Conservation (phyloP, 2,113 vertebrate species). For the Pelodiscus sinensis region DNA sequence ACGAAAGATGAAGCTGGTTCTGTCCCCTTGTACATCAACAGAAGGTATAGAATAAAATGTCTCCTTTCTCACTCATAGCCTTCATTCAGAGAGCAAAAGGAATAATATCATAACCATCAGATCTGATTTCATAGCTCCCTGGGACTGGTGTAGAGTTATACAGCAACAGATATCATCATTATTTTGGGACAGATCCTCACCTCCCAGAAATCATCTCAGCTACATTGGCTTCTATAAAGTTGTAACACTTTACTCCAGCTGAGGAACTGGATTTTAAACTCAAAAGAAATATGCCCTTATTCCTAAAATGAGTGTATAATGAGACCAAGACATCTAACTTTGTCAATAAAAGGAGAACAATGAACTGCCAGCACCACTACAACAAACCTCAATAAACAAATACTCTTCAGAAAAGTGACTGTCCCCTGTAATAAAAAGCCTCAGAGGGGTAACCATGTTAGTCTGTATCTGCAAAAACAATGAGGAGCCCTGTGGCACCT, state of each 20-base stretch:
- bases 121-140: neutral
- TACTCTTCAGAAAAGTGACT: neutral
- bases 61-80: neutral
- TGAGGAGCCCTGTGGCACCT: too few relatives aligned
- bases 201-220: neutral
- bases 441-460: too few relatives aligned
- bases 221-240: neutral
- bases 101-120: neutral
- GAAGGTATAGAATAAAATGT: neutral
- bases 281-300: neutral
- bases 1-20: rapidly evolving
- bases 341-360: neutral
- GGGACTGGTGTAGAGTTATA: neutral
- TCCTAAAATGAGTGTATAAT: neutral
- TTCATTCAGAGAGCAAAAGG: neutral
- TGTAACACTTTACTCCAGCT: rapidly evolving
- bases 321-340: neutral
- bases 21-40: rapidly evolving
- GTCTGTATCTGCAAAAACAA: too few relatives aligned
- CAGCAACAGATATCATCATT: neutral
- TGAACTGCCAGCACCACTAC: rapidly evolving
- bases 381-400: neutral
- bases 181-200: rapidly evolving
- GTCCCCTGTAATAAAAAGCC: neutral
- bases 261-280: rapidly evolving